phyloP scores from a whole-genome alignment of 2,888 invertebrate species.

The Prenolepis imparis region DNA sequence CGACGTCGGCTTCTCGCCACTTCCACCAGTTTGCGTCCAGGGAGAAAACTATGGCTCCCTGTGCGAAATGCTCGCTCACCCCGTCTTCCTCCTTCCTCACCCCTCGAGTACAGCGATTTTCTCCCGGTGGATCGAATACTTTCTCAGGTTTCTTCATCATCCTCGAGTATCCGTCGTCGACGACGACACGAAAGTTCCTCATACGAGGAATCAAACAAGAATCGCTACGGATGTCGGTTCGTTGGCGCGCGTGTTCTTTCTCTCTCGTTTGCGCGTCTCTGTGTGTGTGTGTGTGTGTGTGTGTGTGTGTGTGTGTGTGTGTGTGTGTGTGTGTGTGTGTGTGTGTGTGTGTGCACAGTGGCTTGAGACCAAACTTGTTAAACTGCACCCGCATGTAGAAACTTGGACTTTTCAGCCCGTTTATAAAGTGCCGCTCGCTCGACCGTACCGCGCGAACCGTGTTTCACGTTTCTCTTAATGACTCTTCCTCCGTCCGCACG shows the following conservation, averaged over 20 bases:
- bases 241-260: constrained; percentile 7
- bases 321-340: constrained; percentile 19
- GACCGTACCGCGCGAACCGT: constrained; percentile 29
- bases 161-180: constrained; percentile 38
- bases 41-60: constrained; percentile 47
- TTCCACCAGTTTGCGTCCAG: constrained; percentile 41
- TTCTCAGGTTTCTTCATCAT: constrained; percentile 52
- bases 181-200: constrained; percentile 36
- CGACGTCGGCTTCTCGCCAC: constrained; percentile 19
- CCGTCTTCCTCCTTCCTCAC: too few relatives aligned
- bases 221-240: constrained; percentile 21
- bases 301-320: constrained; percentile 6
- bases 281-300: constrained; percentile 17
- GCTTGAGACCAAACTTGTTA: constrained; percentile 59
- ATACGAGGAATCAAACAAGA: constrained; percentile 53
- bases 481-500: constrained; percentile 7
- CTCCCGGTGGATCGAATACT: constrained; percentile 42
- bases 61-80: constrained; percentile 21
- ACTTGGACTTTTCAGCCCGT: constrained; percentile 58
- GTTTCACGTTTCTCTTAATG: constrained; percentile 44
- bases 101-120: constrained; percentile 54
- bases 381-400: constrained; percentile 59
- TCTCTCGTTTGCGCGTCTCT: not conserved
- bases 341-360: constrained; percentile 20
- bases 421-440: constrained; percentile 50